A percentile compares a stretch with the other conserved stretches of the same genome.
These are phyloP conservation scores for Chaetodon trifasciatus DNA, from an alignment of 2,797 vertebrate genomes.

Conservation along the genomic window DNA sequence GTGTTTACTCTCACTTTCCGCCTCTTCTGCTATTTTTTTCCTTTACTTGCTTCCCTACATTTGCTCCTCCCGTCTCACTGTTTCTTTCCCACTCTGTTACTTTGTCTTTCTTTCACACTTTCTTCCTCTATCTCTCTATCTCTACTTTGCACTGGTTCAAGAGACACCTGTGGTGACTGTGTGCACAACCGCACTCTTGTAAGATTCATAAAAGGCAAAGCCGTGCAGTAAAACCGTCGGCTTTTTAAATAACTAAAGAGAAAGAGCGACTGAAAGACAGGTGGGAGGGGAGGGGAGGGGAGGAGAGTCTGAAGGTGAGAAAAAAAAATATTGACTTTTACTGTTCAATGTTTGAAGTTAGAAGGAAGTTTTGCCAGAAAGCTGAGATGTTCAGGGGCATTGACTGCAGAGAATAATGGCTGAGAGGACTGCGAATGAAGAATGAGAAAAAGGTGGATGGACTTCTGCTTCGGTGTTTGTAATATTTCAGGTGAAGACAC, in stretches of 20 bases:
- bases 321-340: constrained; percentile 59
- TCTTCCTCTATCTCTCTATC: constrained; percentile 29
- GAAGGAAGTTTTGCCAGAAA: constrained; percentile 66
- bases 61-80: neutral
- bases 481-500: constrained; percentile 58
- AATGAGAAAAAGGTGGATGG: constrained; percentile 26
- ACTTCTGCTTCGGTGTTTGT: constrained; percentile 7
- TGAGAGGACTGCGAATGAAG: constrained; percentile 62
- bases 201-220: constrained; percentile 30
- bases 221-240: constrained; percentile 20
- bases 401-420: constrained; percentile 44
- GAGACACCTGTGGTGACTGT: constrained; percentile 54
- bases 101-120: neutral
- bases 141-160: constrained; percentile 28
- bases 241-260: constrained; percentile 47
- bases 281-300: constrained; percentile 11
- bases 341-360: constrained; percentile 64
- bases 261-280: constrained; percentile 18
- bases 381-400: constrained; percentile 54
- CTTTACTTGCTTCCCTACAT: constrained; percentile 23
- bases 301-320: constrained; percentile 50
- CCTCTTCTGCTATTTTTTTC: constrained; percentile 6
- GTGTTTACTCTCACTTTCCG: constrained; percentile 21
- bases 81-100: neutral
- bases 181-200: constrained; percentile 22